Evolutionary conservation across 1,140 invertebrate species (phyloP), one percentile per base, ranked within the genome.

Genomic region (Papilio polyxenes): DNA sequence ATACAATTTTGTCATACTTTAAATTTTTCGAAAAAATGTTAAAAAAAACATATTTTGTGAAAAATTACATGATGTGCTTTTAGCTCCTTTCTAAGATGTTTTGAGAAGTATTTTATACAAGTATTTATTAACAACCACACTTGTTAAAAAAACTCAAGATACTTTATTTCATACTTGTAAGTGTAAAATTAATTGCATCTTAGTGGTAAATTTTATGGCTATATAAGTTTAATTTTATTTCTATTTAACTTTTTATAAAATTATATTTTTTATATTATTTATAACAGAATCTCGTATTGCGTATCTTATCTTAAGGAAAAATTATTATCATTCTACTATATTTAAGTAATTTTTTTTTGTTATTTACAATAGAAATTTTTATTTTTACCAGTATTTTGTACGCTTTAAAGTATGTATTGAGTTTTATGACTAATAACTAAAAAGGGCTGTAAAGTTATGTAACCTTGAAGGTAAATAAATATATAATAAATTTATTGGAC

Each of bases 331-430:
- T 13, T 72, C 37, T 37, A 3, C 4, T 72, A 72, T 1, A 5
- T 72, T 72, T 72, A 72, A 72, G 31, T 40, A 37, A 56, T 17
- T 17, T 56, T 17, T 69, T 72, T 72, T 72, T 37, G 31, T 37
- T 72, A 17, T 72, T 72, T 72, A 72, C 65, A 40, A 37, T 72
- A 17, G 65, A 72, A 40, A 15, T 69, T 65, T 65, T 72, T 72
- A 40, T 72, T 15, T 72, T 3, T 72, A 37, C 11, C 23, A 72
- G 23, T 72, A 72, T 37, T 37, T 72, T 72, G 31, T 72, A 72
- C 11, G 31, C 65, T 72, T 72, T 72, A 37, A 72, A 40, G 23
- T 56, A 5, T 56, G 17, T 37, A 72, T 59, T 59, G 17, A 59
- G 17, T 37, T 37, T 37, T 37, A 72, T 15, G 2, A 65, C 62